These are phyloP conservation scores for Ceratina japonica DNA, from an alignment of 1,140 invertebrate species.

Conservation along the genomic window DNA sequence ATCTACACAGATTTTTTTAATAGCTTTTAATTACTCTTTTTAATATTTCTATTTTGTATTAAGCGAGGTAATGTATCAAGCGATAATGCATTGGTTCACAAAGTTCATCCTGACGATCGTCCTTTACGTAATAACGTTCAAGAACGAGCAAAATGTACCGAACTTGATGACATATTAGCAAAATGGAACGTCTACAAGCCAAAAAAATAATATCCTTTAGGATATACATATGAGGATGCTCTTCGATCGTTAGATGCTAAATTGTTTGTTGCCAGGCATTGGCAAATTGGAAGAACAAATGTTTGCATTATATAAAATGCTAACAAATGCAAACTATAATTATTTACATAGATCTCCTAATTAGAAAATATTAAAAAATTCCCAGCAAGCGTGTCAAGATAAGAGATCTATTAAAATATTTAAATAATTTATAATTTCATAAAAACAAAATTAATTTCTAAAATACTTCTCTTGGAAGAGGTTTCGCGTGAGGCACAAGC, in stretches of 20 bases:
- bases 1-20: background rate
- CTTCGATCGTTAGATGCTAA: background rate
- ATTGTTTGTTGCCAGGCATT: background rate
- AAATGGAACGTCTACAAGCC: slow-evolving; percentile 56
- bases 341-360: slow-evolving; percentile 16
- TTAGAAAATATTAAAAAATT: slow-evolving; percentile 27
- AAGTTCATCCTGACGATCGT: slow-evolving; percentile 16
- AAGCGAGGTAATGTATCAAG: background rate
- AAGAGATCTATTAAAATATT: slow-evolving; percentile 12
- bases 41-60: background rate
- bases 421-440: background rate
- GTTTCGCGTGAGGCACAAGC: too few species aligned
- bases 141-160: slow-evolving; percentile 35
- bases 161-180: slow-evolving; percentile 52
- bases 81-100: slow-evolving; percentile 26
- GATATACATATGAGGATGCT: background rate
- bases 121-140: slow-evolving; percentile 1
- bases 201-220: slow-evolving; percentile 15
- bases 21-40: background rate
- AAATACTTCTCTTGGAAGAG: too few species aligned
- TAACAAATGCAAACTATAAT: background rate
- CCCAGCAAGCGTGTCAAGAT: slow-evolving; percentile 26
- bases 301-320: slow-evolving; percentile 15
- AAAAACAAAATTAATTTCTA: background rate
- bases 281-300: background rate